Evolutionary conservation across 2,113 vertebrate genomes (phyloP).

Genomic region (Oncorhynchus keta): DNA sequence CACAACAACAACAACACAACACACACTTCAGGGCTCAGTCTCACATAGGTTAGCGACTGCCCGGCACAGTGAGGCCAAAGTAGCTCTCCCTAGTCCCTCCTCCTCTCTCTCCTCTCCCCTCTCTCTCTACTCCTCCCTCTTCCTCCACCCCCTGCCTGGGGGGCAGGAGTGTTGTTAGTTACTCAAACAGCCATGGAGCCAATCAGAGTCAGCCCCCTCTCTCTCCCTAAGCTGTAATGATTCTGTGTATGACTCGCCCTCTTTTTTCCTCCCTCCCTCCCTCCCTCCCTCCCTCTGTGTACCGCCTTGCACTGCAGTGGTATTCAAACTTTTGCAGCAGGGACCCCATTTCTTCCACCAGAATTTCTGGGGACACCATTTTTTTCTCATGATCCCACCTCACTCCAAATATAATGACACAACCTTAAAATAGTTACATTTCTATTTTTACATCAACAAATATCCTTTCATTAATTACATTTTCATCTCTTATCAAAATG

Average conservation of each 20-base stretch:
- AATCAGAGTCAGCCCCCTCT: conserved; percentile 25
- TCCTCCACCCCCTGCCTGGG: conserved; percentile 5
- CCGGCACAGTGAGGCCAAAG: background rate
- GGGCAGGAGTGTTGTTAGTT: conserved; percentile 22
- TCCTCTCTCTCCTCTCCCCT: background rate
- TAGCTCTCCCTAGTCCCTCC: background rate
- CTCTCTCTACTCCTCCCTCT: conserved; percentile 13
- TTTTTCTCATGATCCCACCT: too few relatives aligned
- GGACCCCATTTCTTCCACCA: too few relatives aligned
- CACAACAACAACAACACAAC: background rate
- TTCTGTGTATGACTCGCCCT: conserved; percentile 25
- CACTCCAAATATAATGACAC: too few relatives aligned
- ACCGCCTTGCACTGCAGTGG: background rate
- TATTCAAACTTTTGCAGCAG: too few relatives aligned
- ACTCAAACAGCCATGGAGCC: conserved; percentile 28
- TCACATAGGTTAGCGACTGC: background rate
- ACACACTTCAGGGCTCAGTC: background rate
- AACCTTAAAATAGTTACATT: too few relatives aligned
- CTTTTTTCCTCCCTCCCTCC: conserved; percentile 3
- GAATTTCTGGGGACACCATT: too few relatives aligned
- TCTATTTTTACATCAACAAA: too few relatives aligned
- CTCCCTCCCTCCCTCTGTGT: conserved; percentile 8
- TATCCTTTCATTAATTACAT: too few relatives aligned
- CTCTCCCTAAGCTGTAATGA: conserved; percentile 55
- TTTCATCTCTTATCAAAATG: too few relatives aligned